Conservation (phyloP, 2,888 invertebrate species). For the Nephrotoma appendiculata region DNA sequence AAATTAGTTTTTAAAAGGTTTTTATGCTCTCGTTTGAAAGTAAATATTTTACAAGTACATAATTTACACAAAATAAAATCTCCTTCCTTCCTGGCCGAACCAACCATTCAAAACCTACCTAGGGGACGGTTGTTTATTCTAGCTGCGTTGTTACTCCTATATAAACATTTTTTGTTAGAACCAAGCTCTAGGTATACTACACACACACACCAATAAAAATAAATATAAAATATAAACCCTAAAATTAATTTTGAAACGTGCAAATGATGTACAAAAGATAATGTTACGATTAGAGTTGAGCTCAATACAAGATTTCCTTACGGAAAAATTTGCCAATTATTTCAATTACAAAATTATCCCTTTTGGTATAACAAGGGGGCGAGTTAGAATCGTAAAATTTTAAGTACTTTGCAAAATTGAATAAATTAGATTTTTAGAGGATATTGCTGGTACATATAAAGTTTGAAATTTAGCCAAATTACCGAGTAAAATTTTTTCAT, state of each 20-base stretch:
- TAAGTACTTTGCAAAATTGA: too few species aligned
- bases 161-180: not conserved
- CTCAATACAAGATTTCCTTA: not conserved
- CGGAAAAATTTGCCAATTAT: not conserved
- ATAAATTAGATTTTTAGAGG: too few species aligned
- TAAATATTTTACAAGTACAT: not conserved
- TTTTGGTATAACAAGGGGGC: not conserved
- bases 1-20: not conserved
- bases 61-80: not conserved
- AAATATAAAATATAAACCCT: too few species aligned
- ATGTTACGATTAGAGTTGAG: not conserved
- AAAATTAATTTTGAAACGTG: too few species aligned
- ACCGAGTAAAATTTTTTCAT: too few species aligned
- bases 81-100: not conserved
- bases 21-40: not conserved
- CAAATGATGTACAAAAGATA: not conserved
- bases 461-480: too few species aligned
- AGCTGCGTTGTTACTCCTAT: not conserved
- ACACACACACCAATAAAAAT: too few species aligned
- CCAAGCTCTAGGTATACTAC: not conserved
- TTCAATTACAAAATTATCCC: not conserved
- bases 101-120: not conserved
- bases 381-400: too few species aligned
- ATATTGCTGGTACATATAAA: too few species aligned
- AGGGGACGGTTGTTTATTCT: not conserved